Base-by-base conservation (phyloP, 2,797 vertebrate species). In the Miichthys miiuy region DNA sequence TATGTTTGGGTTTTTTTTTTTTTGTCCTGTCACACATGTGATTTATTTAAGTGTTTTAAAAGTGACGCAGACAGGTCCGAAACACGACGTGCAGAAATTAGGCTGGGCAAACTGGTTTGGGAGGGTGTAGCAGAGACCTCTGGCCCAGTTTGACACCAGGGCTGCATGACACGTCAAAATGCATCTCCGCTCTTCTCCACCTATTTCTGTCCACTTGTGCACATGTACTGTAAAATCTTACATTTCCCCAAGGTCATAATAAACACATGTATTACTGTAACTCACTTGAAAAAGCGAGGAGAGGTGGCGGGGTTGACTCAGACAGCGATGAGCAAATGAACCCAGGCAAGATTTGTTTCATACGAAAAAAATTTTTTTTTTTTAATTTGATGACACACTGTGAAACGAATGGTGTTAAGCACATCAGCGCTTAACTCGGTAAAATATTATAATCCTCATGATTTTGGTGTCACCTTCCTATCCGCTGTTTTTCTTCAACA, bases 51-150 rank as follows among this genome's bases (percentile, higher is more conserved):
- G 44, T 72, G 56, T 68, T 72, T 76, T 54, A 30, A 71, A 72
- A 41, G 71, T n/a, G 66, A 81, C 0, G 70, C 30, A 58, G 72
- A 71, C 70, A 67, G 73, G 88, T 89, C 80, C 85, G 68, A 68
- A 17, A 65, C 21, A 47, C 7, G 11, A 11, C 42, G 62, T 17
- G n/a, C 58, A 82, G n/a, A 52, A 64, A 55, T 41, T 56, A 27
- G 69, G 56, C 76, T 73, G 34, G 75, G 75, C 23, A 17, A 83
- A 89, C 90, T 81, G 86, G 86, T 90, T 87, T 87, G 47, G 75
- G 81, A 80, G 69, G 69, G 58, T 73, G 67, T 50, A 74, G 55
- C 55, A 47, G 54, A 75, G 75, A 91, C 79, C 79, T 91, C 65
- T 87, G 70, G 50, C 70, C 83, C 58, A 80, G 68, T 84, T 48